Evolutionary conservation across 2,888 invertebrate genomes (phyloP).

Genomic region (Volucella zonaria): DNA sequence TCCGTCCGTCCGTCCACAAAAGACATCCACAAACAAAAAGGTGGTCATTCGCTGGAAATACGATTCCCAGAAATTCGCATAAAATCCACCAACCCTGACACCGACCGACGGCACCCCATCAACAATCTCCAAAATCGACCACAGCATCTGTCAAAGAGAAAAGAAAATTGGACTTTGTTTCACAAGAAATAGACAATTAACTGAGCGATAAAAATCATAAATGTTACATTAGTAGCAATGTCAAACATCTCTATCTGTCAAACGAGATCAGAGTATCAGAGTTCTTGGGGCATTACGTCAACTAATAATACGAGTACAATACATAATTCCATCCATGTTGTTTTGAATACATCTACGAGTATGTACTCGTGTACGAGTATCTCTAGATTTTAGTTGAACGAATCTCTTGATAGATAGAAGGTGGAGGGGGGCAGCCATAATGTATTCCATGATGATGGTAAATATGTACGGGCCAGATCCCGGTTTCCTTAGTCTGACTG

Average conservation of each 20-base stretch:
- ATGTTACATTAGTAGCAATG: conserved; percentile 26
- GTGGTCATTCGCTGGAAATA: background rate
- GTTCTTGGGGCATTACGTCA: background rate
- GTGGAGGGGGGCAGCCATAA: background rate
- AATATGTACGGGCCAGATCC: background rate
- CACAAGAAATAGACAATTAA: conserved; percentile 31
- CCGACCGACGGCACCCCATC: background rate
- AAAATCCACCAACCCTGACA: too few relatives aligned
- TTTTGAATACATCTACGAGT: too few relatives aligned
- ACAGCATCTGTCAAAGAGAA: conserved; percentile 15
- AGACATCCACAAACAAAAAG: conserved; percentile 16
- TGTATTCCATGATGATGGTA: conserved; percentile 27
- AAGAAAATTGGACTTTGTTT: background rate
- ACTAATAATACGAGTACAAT: too few relatives aligned
- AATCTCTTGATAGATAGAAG: conserved; percentile 1
- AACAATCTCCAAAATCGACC: background rate
- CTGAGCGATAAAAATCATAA: conserved; percentile 29
- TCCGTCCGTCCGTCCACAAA: conserved; percentile 1
- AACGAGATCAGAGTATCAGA: background rate
- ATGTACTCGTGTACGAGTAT: too few relatives aligned
- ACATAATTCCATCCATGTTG: too few relatives aligned
- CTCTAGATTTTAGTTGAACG: background rate
- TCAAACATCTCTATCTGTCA: conserved; percentile 13
- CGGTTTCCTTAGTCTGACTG: conserved; percentile 42
- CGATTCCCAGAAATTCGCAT: conserved; percentile 1